Base-by-base conservation (phyloP, 2,888 invertebrate genomes). In the Hyles lineata region DNA sequence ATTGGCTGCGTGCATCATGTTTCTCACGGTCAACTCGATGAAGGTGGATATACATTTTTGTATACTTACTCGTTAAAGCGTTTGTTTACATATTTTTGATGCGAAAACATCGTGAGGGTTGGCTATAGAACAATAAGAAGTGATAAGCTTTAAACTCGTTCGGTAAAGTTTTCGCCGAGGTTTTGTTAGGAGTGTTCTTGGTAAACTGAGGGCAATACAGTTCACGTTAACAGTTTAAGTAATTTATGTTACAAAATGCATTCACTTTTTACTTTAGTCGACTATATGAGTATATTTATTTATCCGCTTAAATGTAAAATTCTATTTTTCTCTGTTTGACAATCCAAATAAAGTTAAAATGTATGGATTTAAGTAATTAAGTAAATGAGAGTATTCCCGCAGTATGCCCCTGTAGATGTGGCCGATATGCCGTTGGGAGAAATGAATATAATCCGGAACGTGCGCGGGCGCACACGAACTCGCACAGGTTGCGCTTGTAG, bases 381-480 rank as follows among this genome's bases (percentile, higher is more conserved):
- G 50, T 17, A 17, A 67, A 67, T 67, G 21, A 21, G 23, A 11
- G 6, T 43, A 43, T 67, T 67, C 23, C 21, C 23, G 35, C 5
- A 21, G 58, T 69, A 29, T 61, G 61, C 60, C 60, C 69, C 69
- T 69, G 55, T 35, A 50, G 25, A 69, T 59, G 70, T 72, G 50
- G 11, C 69, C 61, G 70, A 70, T 73, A 70, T 61, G 72, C 69
- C 60, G 75, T 75, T 77, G 75, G 74, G 78, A 78, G 74, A 71
- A 78, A 77, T 76, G 75, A 70, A 69, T 60, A 21, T 78, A 78
- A 81, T 77, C 78, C 80, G 83, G 79, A 79, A 82, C 82, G 77
- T 60, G 72, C 67, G 69, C 74, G 69, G 71, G 32, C 62, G 63
- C 75, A 74, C 82, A 83, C 82, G 83, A 75, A 72, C 75, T 50